phyloP scores from a whole-genome alignment of 2,113 vertebrate species.

The Dascyllus trimaculatus region DNA sequence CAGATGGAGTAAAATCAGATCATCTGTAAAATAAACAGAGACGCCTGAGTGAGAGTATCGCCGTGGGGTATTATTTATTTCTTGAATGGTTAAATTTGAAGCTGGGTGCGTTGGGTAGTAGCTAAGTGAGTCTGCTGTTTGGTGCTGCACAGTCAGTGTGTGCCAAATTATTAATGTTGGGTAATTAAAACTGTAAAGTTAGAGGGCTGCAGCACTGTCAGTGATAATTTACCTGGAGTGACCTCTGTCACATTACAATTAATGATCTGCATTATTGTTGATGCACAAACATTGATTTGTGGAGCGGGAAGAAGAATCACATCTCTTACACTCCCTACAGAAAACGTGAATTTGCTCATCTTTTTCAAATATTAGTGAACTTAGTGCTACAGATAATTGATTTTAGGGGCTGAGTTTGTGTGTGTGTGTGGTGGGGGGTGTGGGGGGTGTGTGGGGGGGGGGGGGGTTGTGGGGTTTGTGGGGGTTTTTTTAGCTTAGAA shows the following conservation, averaged over 20 bases:
- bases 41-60: neutral
- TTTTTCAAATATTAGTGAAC: neutral
- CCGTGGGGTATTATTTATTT: neutral
- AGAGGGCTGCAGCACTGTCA: too few species aligned
- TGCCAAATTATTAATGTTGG: too few species aligned
- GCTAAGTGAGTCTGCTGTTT: neutral
- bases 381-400: neutral
- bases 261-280: neutral
- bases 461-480: too few species aligned
- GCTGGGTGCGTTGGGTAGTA: neutral
- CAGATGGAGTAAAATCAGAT: neutral
- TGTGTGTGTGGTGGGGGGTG: neutral
- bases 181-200: too few species aligned
- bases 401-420: neutral
- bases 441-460: neutral
- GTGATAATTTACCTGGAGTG: too few species aligned
- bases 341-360: neutral
- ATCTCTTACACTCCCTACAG: neutral
- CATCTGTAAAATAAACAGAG: neutral
- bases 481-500: neutral
- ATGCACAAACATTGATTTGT: neutral
- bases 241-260: neutral
- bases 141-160: neutral
- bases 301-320: neutral
- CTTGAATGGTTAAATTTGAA: neutral